phyloP scores from a whole-genome alignment of 53 echinoderm and acorn worm genomes.

The Glandiceps talaboti region DNA sequence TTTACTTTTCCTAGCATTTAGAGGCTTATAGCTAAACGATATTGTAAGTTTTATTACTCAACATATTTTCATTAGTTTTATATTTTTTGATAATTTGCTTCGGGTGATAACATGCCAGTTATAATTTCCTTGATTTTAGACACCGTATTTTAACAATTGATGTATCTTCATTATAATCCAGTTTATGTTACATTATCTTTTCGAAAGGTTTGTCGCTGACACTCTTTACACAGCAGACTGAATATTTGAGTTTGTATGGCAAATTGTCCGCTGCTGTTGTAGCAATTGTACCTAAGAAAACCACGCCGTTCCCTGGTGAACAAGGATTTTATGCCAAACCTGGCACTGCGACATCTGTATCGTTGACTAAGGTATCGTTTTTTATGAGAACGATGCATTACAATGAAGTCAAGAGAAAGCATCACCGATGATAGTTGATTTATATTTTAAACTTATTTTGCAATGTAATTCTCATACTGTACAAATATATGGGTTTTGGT shows the following conservation, averaged over 20 bases:
- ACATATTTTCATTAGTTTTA: too few relatives aligned
- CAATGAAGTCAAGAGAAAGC: not conserved
- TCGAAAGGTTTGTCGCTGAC: not conserved
- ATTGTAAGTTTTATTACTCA: too few relatives aligned
- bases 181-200: too few relatives aligned
- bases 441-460: too few relatives aligned
- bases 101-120: too few relatives aligned
- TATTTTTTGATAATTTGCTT: not conserved
- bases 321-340: not conserved
- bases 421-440: too few relatives aligned
- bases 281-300: not conserved
- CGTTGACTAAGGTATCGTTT: not conserved
- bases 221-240: not conserved
- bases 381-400: not conserved
- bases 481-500: too few relatives aligned
- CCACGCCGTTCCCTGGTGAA: not conserved
- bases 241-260: not conserved
- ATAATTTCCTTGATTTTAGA: not conserved
- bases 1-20: too few relatives aligned
- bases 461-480: too few relatives aligned
- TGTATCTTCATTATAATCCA: too few relatives aligned
- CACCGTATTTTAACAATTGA: too few relatives aligned
- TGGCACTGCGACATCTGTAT: not conserved
- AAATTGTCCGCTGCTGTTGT: not conserved
- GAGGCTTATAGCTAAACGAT: too few relatives aligned